Conservation (phyloP, 1,140 invertebrate species). For the Chymomyza costata region DNA sequence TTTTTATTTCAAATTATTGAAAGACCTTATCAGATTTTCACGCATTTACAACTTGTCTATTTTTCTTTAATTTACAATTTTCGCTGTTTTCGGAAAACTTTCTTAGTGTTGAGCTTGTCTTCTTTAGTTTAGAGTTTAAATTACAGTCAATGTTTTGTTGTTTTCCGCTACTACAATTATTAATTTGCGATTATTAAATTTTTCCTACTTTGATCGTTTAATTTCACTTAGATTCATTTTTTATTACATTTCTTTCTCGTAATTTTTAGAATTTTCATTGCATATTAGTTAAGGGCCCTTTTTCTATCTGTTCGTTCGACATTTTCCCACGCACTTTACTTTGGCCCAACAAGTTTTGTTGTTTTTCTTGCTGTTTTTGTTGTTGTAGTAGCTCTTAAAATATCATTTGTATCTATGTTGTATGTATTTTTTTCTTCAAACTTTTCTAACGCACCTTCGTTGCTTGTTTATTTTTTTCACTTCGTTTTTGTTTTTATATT, state of each 20-base stretch:
- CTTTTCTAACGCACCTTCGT: conserved; percentile 16
- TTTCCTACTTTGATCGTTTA: not conserved
- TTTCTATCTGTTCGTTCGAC: conserved; percentile 14
- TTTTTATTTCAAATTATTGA: not conserved
- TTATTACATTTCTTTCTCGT: conserved; percentile 19
- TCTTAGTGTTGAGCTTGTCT: too few relatives aligned
- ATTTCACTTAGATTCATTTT: not conserved
- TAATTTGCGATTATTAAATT: not conserved
- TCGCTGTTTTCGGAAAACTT: too few relatives aligned
- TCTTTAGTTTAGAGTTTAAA: not conserved
- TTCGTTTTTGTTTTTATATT: not conserved
- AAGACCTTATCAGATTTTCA: too few relatives aligned
- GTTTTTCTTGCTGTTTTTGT: conserved; percentile 4
- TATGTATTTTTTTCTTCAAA: conserved; percentile 5
- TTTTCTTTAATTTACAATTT: conserved; percentile 4
- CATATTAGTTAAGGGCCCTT: too few relatives aligned
- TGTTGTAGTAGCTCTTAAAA: too few relatives aligned
- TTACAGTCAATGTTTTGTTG: conserved; percentile 25
- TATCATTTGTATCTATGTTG: conserved; percentile 23
- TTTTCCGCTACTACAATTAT: too few relatives aligned
- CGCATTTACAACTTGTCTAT: too few relatives aligned
- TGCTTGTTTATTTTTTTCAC: conserved; percentile 11
- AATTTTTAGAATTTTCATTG: conserved; percentile 20
- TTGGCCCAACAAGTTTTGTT: conserved; percentile 12
- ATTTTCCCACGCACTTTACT: conserved; percentile 11